Evolutionary conservation across 2,113 vertebrate species (phyloP).

Genomic region (Pristiophorus japonicus): DNA sequence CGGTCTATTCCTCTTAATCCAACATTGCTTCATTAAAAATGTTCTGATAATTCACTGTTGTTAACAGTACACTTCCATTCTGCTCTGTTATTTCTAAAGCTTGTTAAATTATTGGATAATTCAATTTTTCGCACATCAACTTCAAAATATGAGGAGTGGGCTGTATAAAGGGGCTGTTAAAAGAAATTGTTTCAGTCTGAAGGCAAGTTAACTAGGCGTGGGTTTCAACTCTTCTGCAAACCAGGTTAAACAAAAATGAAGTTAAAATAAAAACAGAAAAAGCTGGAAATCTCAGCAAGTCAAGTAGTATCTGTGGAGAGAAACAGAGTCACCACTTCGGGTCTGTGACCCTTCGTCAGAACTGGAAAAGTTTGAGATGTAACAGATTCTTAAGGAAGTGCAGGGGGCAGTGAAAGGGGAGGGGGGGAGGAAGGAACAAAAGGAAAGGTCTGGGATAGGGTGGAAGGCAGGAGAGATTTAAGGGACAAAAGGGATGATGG

Average conservation of each 20-base stretch:
- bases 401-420: no score
- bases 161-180: not conserved
- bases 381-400: no score
- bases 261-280: no score
- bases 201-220: not conserved
- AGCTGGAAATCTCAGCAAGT: no score
- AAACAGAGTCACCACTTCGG: no score
- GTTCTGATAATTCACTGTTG: not conserved
- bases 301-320: no score
- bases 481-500: no score
- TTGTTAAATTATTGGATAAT: not conserved
- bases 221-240: not conserved
- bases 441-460: no score
- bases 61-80: not conserved
- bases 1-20: not conserved
- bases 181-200: not conserved
- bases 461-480: no score
- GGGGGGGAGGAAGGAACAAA: no score
- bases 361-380: no score
- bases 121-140: not conserved
- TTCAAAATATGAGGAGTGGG: not conserved
- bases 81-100: not conserved
- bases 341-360: no score
- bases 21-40: not conserved
- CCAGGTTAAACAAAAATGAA: not conserved